These are phyloP conservation scores for Meandrina meandrites DNA, from an alignment of 92 coral and sea anemone genomes.

Conservation along the genomic window DNA sequence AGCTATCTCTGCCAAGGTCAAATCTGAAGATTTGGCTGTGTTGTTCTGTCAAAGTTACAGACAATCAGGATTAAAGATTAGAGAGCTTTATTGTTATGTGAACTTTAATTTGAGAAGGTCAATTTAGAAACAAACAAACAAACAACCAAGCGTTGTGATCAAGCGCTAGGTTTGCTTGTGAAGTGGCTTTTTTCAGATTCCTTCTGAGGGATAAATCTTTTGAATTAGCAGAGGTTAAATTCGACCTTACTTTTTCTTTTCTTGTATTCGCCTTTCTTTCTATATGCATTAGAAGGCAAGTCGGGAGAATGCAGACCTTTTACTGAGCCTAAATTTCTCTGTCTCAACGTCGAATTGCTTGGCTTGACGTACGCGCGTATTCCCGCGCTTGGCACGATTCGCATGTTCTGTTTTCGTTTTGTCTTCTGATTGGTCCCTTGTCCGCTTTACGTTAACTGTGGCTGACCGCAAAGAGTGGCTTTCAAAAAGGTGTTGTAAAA, in stretches of 20 bases:
- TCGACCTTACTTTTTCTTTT: background rate
- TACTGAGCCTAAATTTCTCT: too few species aligned
- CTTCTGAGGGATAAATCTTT: background rate
- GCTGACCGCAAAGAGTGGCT: too few species aligned
- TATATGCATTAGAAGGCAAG: background rate
- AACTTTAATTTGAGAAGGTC: background rate
- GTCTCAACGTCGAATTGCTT: background rate
- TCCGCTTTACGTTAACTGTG: background rate
- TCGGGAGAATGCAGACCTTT: background rate
- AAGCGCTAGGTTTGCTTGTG: background rate
- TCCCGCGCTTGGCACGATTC: background rate
- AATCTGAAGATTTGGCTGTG: background rate
- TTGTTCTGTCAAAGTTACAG: background rate
- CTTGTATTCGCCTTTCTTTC: background rate
- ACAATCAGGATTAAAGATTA: background rate
- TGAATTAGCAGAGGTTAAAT: background rate
- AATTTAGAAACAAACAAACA: background rate
- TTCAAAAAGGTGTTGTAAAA: too few species aligned
- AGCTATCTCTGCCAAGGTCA: background rate
- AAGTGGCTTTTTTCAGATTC: background rate
- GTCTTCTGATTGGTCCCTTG: background rate
- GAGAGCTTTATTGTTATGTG: background rate
- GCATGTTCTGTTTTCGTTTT: background rate
- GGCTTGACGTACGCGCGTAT: background rate
- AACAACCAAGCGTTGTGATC: background rate